Evolutionary conservation across 2,888 invertebrate species (phyloP).

Genomic region (Sesamia inferens): DNA sequence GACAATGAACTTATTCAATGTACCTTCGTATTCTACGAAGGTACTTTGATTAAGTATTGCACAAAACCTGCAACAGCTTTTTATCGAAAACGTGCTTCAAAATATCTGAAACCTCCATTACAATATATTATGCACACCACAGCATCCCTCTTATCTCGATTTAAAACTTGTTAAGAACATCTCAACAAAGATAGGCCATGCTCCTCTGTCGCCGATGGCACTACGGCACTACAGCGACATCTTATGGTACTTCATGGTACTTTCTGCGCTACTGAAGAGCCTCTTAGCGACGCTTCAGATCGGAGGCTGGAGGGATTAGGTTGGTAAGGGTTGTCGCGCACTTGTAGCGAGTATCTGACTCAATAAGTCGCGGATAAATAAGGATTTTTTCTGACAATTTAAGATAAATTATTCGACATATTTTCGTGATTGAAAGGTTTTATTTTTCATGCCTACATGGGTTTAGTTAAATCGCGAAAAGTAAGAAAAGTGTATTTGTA

Average conservation of each 20-base stretch:
- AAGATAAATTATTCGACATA: not conserved
- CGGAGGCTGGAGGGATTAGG: constrained; percentile 25
- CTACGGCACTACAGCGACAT: constrained; percentile 33
- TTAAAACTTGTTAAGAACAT: constrained; percentile 39
- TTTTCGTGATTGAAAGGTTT: not conserved
- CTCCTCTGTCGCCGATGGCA: constrained; percentile 24
- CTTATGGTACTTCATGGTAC: constrained; percentile 32
- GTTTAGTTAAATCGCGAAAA: not conserved
- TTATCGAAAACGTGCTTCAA: constrained; percentile 54
- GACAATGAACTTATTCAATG: no score
- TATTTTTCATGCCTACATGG: not conserved
- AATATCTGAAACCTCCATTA: constrained; percentile 10
- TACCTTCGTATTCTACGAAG: no score
- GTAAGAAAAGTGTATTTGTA: not conserved
- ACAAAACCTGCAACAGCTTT: not conserved
- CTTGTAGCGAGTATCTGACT: constrained; percentile 4
- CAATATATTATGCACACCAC: constrained; percentile 25
- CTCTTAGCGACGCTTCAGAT: constrained; percentile 42
- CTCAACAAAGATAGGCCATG: constrained; percentile 47
- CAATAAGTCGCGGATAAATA: constrained; percentile 5
- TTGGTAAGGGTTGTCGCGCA: constrained; percentile 30
- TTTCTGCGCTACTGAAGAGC: constrained; percentile 18
- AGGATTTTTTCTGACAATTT: not conserved
- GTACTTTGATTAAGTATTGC: no score
- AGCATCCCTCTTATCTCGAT: constrained; percentile 20